Percentiles rank a stretch among this genome's conserved stretches.
Evolutionary conservation across 2,888 invertebrate genomes (phyloP).

Genomic region (Dicranocentrus wangi): DNA sequence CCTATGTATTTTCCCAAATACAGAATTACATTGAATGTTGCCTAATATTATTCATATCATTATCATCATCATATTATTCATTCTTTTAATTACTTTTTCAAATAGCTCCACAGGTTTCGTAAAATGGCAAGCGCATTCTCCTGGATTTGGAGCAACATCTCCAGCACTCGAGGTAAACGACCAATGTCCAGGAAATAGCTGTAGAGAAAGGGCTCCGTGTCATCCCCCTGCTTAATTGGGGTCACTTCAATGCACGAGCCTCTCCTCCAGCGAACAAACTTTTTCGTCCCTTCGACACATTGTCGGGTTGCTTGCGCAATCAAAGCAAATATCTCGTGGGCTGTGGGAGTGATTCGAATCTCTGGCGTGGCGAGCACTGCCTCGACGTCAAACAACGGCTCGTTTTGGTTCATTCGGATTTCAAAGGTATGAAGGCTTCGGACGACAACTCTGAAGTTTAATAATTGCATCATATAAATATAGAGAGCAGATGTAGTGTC

Average conservation of each 20-base stretch:
- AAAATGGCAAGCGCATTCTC: conserved; percentile 66
- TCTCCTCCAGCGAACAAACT: conserved; percentile 90
- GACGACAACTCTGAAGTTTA: conserved; percentile 78
- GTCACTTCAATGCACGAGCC: conserved; percentile 85
- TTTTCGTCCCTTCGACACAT: conserved; percentile 83
- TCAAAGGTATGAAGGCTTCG: conserved; percentile 84
- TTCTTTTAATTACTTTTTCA: conserved; percentile 64
- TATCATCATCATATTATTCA: too few relatives aligned
- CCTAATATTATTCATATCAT: too few relatives aligned
- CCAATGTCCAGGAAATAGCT: conserved; percentile 88
- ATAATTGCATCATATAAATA: neutral
- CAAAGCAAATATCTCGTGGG: conserved; percentile 85
- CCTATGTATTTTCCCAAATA: conserved; percentile 75
- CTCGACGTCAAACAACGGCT: conserved; percentile 86
- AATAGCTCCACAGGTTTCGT: conserved; percentile 65
- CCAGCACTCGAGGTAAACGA: conserved; percentile 80
- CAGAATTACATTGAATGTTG: conserved; percentile 1
- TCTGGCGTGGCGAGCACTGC: conserved; percentile 84
- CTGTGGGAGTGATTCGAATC: conserved; percentile 84
- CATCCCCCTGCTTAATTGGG: conserved; percentile 79
- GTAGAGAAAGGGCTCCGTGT: conserved; percentile 78
- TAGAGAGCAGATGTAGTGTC: neutral
- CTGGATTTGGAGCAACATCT: conserved; percentile 68
- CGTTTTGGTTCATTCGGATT: conserved; percentile 77
- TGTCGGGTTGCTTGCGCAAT: conserved; percentile 84